These are phyloP conservation scores for Leptura quadrifasciata DNA, from an alignment of 2,888 invertebrate genomes.

Conservation along the genomic window DNA sequence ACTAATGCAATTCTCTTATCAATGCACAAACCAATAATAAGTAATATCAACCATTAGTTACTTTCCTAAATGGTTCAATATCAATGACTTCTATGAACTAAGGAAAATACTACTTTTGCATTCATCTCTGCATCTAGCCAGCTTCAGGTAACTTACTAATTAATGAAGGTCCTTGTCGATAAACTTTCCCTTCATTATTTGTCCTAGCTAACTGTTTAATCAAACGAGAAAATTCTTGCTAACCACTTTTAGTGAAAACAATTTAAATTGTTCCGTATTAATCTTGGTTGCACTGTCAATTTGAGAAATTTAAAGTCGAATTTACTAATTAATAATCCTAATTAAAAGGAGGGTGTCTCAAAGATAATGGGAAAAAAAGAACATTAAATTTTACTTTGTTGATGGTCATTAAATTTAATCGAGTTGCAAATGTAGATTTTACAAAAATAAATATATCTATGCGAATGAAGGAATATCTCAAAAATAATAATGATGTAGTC, in stretches of 20 bases:
- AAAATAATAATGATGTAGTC: too few relatives aligned
- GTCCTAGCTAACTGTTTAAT: slow-evolving; percentile 63
- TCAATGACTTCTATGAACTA: neutral
- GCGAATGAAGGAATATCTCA: too few relatives aligned
- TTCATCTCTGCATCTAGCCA: slow-evolving; percentile 48
- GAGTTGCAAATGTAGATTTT: too few relatives aligned
- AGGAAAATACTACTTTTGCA: neutral
- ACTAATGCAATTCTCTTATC: too few relatives aligned
- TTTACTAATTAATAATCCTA: slow-evolving; percentile 14
- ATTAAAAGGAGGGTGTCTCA: neutral
- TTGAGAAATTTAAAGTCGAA: slow-evolving; percentile 14
- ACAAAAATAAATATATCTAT: too few relatives aligned
- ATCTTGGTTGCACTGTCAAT: slow-evolving; percentile 14
- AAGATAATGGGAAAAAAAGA: neutral
- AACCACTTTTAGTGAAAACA: slow-evolving; percentile 52
- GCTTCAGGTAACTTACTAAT: slow-evolving; percentile 62
- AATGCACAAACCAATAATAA: neutral
- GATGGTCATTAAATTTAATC: neutral
- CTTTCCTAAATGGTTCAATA: neutral
- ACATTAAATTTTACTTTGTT: neutral
- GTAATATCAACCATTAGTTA: neutral
- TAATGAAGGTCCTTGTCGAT: slow-evolving; percentile 62
- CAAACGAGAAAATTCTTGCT: slow-evolving; percentile 54
- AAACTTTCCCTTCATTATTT: slow-evolving; percentile 60
- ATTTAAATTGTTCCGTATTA: slow-evolving; percentile 45